These are phyloP conservation scores for Panurus biarmicus DNA, from an alignment of 2,113 vertebrate species.

Conservation along the genomic window DNA sequence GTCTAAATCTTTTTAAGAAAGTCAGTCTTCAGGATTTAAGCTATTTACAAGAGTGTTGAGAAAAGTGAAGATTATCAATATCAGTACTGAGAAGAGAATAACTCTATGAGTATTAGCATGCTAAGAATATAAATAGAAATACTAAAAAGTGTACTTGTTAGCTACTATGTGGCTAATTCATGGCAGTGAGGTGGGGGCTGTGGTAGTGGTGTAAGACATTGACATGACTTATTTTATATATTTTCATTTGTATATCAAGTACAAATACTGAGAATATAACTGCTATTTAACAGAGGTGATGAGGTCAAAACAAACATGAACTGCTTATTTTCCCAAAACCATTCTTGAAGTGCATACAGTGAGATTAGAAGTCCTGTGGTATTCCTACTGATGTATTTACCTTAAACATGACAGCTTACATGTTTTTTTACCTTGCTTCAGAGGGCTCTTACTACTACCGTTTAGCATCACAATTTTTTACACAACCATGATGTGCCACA, in stretches of 20 bases:
- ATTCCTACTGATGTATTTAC: background rate
- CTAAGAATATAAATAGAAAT: background rate
- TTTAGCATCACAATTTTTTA: background rate
- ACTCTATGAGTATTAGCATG: fast-evolving
- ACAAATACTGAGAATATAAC: background rate
- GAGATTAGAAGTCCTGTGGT: background rate
- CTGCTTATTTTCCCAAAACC: background rate
- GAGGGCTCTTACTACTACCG: background rate
- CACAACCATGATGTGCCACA: background rate
- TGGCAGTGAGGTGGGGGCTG: background rate
- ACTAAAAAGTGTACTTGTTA: background rate
- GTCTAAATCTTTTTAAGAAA: background rate
- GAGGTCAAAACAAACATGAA: background rate
- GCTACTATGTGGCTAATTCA: background rate
- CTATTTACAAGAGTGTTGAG: background rate
- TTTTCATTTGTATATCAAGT: background rate
- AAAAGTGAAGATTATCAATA: background rate
- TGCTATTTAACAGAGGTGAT: background rate
- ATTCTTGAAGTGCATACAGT: background rate
- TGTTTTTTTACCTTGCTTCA: background rate
- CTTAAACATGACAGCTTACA: background rate
- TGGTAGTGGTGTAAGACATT: background rate
- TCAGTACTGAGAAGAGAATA: background rate
- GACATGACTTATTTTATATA: background rate
- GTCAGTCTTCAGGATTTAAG: background rate